These are phyloP conservation scores for Mercenaria mercenaria DNA, from an alignment of 1,140 invertebrate species.

Conservation along the genomic window DNA sequence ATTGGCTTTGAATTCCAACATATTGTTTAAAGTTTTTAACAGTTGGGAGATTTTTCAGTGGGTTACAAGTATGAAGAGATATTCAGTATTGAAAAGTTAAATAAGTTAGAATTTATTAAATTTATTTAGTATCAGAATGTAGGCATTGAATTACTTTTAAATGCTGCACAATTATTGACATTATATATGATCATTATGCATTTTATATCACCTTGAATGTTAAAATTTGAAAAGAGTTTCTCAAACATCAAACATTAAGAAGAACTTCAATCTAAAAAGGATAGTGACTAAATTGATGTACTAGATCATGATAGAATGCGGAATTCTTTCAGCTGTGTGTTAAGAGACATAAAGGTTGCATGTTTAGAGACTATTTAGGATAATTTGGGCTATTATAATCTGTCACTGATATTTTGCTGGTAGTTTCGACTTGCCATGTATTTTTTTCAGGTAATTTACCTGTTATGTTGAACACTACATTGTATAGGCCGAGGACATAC, in stretches of 20 bases:
- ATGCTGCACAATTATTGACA: background rate
- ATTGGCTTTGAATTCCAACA: too few species aligned
- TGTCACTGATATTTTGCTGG: background rate
- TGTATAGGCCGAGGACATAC: background rate
- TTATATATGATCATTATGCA: background rate
- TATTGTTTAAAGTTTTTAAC: too few species aligned
- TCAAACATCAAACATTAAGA: background rate
- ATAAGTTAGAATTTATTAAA: too few species aligned
- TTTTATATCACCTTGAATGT: background rate
- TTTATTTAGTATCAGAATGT: too few species aligned
- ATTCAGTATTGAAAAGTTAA: too few species aligned
- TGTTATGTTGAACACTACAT: background rate
- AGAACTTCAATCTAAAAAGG: background rate
- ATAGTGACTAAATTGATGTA: background rate
- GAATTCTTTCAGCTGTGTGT: background rate
- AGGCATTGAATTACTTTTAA: too few species aligned
- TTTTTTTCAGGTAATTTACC: conserved; percentile 35
- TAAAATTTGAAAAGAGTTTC: background rate
- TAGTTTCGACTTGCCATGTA: background rate
- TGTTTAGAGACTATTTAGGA: background rate
- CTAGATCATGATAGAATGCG: background rate
- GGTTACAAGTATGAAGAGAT: too few species aligned
- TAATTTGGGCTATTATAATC: background rate
- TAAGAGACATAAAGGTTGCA: background rate
- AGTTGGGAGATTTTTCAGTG: too few species aligned